Evolutionary conservation across 2,888 invertebrate genomes (phyloP).

Genomic region (Phrixothrix hirtus): DNA sequence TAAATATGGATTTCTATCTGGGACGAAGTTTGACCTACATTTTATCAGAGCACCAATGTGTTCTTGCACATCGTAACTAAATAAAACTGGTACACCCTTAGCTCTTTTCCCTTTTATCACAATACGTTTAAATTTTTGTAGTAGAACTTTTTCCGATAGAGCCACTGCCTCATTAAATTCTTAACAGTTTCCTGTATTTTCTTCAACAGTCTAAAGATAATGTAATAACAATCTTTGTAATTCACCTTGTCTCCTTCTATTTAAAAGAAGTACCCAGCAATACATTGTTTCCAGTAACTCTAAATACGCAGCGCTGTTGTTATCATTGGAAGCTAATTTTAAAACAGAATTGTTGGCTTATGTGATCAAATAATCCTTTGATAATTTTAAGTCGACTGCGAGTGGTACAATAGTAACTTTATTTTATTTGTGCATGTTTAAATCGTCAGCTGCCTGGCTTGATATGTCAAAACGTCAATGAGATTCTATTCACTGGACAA

Average conservation of each 20-base stretch:
- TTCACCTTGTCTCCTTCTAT: conserved; percentile 28
- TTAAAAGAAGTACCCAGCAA: conserved; percentile 25
- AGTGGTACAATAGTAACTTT: conserved; percentile 25
- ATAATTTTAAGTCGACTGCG: conserved; percentile 18
- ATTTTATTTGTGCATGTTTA: conserved; percentile 25
- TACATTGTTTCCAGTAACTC: too few relatives aligned
- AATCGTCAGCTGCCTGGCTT: conserved; percentile 11
- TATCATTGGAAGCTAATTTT: conserved; percentile 7
- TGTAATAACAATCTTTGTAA: conserved; percentile 13
- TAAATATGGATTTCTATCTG: conserved; percentile 7
- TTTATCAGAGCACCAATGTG: conserved; percentile 8
- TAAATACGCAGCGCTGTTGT: conserved; percentile 11
- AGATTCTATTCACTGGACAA: conserved; percentile 18
- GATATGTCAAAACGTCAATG: conserved; percentile 30
- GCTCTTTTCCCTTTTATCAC: conserved; percentile 1
- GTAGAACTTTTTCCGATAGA: not conserved
- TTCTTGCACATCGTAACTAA: conserved; percentile 10
- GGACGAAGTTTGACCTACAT: not conserved
- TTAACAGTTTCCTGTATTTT: not conserved
- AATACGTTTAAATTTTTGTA: too few relatives aligned
- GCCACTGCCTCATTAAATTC: not conserved
- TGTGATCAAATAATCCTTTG: conserved; percentile 18
- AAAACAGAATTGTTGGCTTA: conserved; percentile 4
- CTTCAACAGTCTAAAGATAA: not conserved
- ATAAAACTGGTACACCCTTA: conserved; percentile 11